Conservation (phyloP, 2,113 vertebrate species). For the Crotalus tigris region DNA sequence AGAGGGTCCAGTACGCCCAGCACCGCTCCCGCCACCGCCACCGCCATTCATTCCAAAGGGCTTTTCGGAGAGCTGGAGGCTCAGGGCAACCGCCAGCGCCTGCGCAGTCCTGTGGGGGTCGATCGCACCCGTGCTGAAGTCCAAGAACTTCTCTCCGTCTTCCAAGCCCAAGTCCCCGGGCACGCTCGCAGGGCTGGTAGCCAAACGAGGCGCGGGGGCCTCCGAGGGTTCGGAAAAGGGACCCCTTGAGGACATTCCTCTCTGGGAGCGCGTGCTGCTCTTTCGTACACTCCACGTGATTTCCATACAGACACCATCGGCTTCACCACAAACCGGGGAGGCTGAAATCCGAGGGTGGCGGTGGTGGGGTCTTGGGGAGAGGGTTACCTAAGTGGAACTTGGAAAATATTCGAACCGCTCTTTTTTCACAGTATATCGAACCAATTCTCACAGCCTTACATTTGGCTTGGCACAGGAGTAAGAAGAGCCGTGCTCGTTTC, state of each 20-base stretch:
- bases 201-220: background rate
- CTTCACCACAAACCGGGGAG: background rate
- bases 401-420: background rate
- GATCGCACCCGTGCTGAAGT: background rate
- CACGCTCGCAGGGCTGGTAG: background rate
- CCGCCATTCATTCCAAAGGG: background rate
- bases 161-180: background rate
- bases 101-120: background rate
- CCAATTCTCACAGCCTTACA: background rate
- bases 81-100: background rate
- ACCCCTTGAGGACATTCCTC: background rate
- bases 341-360: background rate
- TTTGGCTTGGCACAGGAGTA: background rate
- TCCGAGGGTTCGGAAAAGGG: background rate
- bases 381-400: background rate
- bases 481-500: background rate
- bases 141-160: background rate
- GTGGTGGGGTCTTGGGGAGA: background rate
- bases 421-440: background rate
- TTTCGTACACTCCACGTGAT: background rate
- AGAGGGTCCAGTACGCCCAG: background rate
- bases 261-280: background rate
- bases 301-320: background rate
- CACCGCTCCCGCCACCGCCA: background rate
- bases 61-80: background rate